Evolutionary conservation across 2,888 invertebrate genomes (phyloP), one percentile per base, ranked within the genome.

Genomic region (Gandaritis pyraliata): DNA sequence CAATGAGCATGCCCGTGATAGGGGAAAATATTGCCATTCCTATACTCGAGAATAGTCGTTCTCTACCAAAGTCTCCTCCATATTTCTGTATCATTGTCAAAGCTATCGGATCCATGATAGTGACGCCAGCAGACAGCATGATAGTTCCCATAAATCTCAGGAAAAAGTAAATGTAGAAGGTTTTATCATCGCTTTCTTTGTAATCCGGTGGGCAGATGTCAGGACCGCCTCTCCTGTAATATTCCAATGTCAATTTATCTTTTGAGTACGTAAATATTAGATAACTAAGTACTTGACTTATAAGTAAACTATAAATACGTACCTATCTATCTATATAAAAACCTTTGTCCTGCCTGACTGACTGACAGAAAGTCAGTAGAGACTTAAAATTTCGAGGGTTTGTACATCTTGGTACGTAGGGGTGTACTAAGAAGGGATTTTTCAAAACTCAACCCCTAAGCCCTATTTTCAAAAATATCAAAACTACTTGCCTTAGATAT

Each of bases 31-130:
- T 94, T 30, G 96, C 96, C 96, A 96, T 96, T 68, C 96, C 96
- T 63, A 96, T 93, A 74, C 96, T 96, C 8, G 96, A 96, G 85
- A 96, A 96, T 39, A 96, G 86, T 73, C 96, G 93, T 80, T 97
- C 96, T 74, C 96, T 93, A 0, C 96, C 97, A 81, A 96, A 96
- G 81, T 96, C 96, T 0, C 96, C 96, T 0, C 96, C 96, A 76
- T 96, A 95, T 78, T 96, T 95, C 82, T 97, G 97, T 69, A 97
- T 96, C 94, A 97, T 95, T 11, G 96, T 96, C 65, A 97, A 88
- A 0, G 97, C 96, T 66, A 97, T 96, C 0, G 97, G 97, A 86
- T 98, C 97, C 94, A 97, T 95, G 58, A 98, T 95, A 11, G 96
- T 96, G 0, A 97, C 96, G n/a, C 96, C 96, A 30, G 97, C 97